A percentile compares a stretch with the other conserved stretches of the same genome.
These are phyloP conservation scores for Cephus pulcher DNA, from an alignment of 2,888 invertebrate genomes.

Conservation along the genomic window DNA sequence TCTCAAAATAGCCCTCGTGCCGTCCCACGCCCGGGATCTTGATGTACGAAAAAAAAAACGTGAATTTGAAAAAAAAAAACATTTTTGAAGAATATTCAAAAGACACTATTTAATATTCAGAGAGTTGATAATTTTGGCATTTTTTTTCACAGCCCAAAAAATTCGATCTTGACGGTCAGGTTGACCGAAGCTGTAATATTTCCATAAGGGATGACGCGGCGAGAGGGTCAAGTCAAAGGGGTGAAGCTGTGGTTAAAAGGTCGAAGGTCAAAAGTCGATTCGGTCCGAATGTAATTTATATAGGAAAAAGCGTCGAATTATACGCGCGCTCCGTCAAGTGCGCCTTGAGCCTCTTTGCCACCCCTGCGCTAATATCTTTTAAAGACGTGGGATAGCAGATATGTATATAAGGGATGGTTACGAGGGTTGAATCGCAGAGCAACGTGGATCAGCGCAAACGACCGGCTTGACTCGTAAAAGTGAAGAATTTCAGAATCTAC, in stretches of 20 bases:
- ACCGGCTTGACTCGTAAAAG: constrained; percentile 20
- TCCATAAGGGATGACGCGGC: not conserved
- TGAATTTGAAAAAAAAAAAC: no score
- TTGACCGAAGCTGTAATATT: not conserved
- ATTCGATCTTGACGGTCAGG: not conserved
- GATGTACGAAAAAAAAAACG: no score
- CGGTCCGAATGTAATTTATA: not conserved
- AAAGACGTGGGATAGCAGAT: not conserved
- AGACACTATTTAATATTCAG: no score
- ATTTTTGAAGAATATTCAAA: no score
- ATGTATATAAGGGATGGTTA: not conserved
- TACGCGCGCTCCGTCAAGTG: not conserved
- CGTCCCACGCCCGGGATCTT: not conserved
- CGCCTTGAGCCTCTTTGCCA: not conserved
- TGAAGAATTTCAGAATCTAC: constrained; percentile 11
- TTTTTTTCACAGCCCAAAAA: not conserved
- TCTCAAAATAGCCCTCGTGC: not conserved
- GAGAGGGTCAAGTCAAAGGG: not conserved
- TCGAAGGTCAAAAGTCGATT: not conserved
- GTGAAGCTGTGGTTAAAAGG: not conserved
- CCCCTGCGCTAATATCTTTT: not conserved
- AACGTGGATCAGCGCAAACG: constrained; percentile 12
- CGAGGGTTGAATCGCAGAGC: not conserved
- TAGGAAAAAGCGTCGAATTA: not conserved
- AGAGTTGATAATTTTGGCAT: no score